phyloP scores from a whole-genome alignment of 2,797 vertebrate genomes.

The Manis crassicaudata region DNA sequence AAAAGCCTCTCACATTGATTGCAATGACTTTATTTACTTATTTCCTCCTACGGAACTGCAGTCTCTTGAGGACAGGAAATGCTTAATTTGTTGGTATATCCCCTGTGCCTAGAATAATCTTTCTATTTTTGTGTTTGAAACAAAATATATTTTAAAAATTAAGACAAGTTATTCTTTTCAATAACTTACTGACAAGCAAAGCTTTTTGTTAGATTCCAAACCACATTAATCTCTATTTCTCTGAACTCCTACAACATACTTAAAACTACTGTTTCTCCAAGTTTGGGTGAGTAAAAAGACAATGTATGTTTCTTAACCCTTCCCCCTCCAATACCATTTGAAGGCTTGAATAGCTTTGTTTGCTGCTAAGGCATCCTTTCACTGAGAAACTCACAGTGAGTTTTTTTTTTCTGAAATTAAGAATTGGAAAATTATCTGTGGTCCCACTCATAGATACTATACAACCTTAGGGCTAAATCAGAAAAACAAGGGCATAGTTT shows the following conservation, averaged over 20 bases:
- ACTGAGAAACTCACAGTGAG: neutral
- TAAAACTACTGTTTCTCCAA: conserved; percentile 11
- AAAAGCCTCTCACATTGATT: neutral
- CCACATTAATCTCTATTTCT: conserved; percentile 27
- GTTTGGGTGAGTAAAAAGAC: neutral
- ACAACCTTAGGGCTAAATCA: neutral
- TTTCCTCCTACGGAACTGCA: neutral
- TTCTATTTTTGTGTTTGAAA: neutral
- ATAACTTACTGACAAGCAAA: neutral
- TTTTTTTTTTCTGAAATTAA: conserved; percentile 16
- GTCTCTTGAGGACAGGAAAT: neutral
- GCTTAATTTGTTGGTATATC: neutral
- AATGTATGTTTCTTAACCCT: neutral
- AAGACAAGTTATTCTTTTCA: neutral
- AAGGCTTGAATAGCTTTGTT: neutral
- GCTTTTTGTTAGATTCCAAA: conserved; percentile 14
- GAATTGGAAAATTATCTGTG: neutral
- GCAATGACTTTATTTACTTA: neutral
- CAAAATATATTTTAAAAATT: neutral
- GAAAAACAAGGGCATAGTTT: neutral
- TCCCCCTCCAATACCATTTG: neutral
- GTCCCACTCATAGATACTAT: neutral
- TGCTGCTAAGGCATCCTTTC: neutral
- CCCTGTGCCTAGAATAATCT: neutral
- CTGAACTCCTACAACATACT: neutral